Evolutionary conservation across 2,888 invertebrate genomes (phyloP).

Genomic region (Alcis repandata): DNA sequence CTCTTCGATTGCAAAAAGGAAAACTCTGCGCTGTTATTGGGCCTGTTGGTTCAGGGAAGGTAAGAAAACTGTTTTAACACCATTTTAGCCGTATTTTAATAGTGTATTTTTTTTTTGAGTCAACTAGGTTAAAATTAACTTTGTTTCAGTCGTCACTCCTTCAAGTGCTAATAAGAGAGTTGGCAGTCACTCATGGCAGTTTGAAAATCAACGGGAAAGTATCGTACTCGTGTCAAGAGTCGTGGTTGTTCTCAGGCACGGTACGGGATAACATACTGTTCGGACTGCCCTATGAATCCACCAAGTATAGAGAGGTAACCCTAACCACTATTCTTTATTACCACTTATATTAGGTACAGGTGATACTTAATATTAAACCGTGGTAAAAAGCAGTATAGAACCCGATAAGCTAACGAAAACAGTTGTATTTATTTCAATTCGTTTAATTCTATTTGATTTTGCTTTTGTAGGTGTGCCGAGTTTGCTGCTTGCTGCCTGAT

Average conservation of each 20-base stretch:
- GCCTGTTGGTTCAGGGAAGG: slow-evolving; percentile 94
- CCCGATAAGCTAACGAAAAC: too few relatives aligned
- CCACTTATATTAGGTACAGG: too few relatives aligned
- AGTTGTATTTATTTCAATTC: not conserved
- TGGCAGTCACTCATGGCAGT: slow-evolving; percentile 87
- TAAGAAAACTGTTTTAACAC: slow-evolving; percentile 44
- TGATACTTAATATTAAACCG: not conserved
- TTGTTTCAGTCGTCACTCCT: slow-evolving; percentile 87
- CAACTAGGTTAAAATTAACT: not conserved
- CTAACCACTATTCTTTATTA: too few relatives aligned
- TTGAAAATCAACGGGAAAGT: slow-evolving; percentile 88
- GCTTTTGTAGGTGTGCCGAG: slow-evolving; percentile 84
- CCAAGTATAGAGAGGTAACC: slow-evolving; percentile 87
- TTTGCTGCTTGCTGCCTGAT: slow-evolving; percentile 89
- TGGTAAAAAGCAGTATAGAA: not conserved
- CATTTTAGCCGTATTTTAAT: not conserved
- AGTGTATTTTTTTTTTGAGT: too few relatives aligned
- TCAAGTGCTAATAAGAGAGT: slow-evolving; percentile 90
- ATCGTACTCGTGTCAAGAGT: slow-evolving; percentile 93
- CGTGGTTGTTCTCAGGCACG: slow-evolving; percentile 93
- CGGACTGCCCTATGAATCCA: slow-evolving; percentile 88
- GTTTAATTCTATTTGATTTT: slow-evolving; percentile 21
- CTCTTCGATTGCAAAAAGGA: slow-evolving; percentile 85
- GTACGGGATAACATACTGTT: slow-evolving; percentile 94
- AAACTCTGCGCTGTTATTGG: slow-evolving; percentile 93